phyloP scores from a whole-genome alignment of 2,888 invertebrate genomes.

The Drosophila nigritarsus region DNA sequence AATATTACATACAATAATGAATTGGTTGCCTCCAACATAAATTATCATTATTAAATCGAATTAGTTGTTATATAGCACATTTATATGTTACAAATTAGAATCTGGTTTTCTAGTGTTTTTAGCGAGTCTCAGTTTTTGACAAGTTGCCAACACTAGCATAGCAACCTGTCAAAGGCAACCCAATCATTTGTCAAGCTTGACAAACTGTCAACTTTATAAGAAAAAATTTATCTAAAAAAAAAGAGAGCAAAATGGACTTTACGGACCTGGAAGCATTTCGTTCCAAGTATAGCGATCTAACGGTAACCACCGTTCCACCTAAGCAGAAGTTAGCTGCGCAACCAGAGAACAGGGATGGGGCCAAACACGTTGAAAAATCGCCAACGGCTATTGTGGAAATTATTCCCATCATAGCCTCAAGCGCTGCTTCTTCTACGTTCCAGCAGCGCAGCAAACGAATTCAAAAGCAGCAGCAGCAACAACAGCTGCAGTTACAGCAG shows the following conservation, averaged over 20 bases:
- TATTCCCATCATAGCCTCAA: slow-evolving; percentile 13
- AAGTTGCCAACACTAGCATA: not conserved
- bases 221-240: not conserved
- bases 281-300: slow-evolving; percentile 67
- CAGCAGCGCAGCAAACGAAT: not conserved
- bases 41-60: not conserved
- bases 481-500: slow-evolving; percentile 9
- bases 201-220: not conserved
- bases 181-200: not conserved
- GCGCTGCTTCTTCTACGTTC: not conserved
- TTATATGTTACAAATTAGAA: not conserved
- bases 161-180: not conserved
- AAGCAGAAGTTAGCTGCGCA: not conserved
- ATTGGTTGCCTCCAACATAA: not conserved
- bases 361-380: not conserved
- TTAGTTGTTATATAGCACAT: not conserved
- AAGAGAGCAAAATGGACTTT: slow-evolving; percentile 47
- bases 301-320: slow-evolving; percentile 59
- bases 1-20: not conserved
- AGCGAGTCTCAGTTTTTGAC: not conserved
- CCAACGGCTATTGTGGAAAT: slow-evolving; percentile 46
- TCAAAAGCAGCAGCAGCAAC: slow-evolving; percentile 5
- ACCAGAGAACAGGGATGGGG: not conserved
- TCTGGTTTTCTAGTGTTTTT: not conserved
- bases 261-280: slow-evolving; percentile 67